Evolutionary conservation across 64 coral and sea anemone genomes (phyloP), one percentile per base, ranked within the genome.

Genomic region (Acropora tenuis): DNA sequence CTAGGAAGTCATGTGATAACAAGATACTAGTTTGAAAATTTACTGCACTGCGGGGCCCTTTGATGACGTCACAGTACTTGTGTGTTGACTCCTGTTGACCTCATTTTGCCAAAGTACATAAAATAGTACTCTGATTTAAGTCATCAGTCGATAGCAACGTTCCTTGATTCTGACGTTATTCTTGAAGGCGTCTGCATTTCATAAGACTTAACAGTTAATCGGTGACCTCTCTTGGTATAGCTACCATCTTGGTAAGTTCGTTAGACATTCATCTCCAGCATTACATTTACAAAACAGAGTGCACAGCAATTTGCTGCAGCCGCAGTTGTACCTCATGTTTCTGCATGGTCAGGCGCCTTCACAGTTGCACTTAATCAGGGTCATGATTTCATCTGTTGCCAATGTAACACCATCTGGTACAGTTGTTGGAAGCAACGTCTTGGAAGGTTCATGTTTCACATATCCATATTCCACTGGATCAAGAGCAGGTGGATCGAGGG

Each of bases 221-320:
- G 42, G 61, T 68, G 60, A 46, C 59, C 61, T 86, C 82, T 44
- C 16, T 15, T 86, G 82, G 82, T 68, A 15, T 53, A 86, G 69
- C 8, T 68, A 86, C 63, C 60, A 43, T 86, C 41, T 47, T 66
- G n/a, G 88, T 89, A 7, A 79, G 69, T 41, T 80, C 88, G 48
- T 90, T 52, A 81, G 72, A n/a, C 78, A 90, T 15, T 90, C 89
- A 71, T 82, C 20, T 47, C 19, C 67, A 40, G 43, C 77, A 46
- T 90, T 90, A 58, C 89, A 91, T 58, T 91, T 91, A 47, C 71
- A 91, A 84, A 91, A 84, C 13, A 84, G 44, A 82, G 89, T 84
- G 53, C 79, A 91, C 30, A 0, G 30, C 30, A 30, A 30, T 30
- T 30, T 30, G 30, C 30, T 30, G 30, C 30, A 30, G 30, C 30